These are phyloP conservation scores for Protophormia terraenovae DNA, from an alignment of 2,888 invertebrate genomes.

Conservation along the genomic window DNA sequence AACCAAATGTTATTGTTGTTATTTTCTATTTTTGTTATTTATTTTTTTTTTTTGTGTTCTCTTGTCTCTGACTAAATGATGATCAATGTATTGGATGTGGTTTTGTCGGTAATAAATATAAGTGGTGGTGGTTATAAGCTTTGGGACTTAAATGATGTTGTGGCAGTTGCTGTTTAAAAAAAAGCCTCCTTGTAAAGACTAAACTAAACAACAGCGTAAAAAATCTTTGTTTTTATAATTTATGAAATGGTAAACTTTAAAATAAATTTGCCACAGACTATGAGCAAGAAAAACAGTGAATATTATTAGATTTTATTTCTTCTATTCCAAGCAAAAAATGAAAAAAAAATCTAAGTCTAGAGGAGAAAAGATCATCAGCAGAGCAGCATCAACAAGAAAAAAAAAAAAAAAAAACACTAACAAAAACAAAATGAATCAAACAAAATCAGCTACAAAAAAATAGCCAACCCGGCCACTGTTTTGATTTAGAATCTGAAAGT, in stretches of 20 bases:
- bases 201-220: not conserved
- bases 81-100: slow-evolving; percentile 47
- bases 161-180: not conserved
- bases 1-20: slow-evolving; percentile 18
- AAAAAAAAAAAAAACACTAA: slow-evolving; percentile 1
- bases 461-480: slow-evolving; percentile 31
- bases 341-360: not conserved
- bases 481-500: slow-evolving; percentile 68
- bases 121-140: slow-evolving; percentile 7
- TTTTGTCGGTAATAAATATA: not conserved
- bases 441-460: not conserved
- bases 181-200: slow-evolving; percentile 33
- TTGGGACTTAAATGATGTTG: slow-evolving; percentile 32
- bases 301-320: slow-evolving; percentile 42
- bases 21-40: not conserved
- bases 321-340: not conserved
- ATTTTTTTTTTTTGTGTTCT: not conserved
- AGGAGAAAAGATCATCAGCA: slow-evolving; percentile 26
- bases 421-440: slow-evolving; percentile 20
- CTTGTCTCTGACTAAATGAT: slow-evolving; percentile 47
- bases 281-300: slow-evolving; percentile 29
- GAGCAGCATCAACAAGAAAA: not conserved
- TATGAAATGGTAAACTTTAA: slow-evolving; percentile 62
- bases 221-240: slow-evolving; percentile 62
- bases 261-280: slow-evolving; percentile 46